Evolutionary conservation across 2,797 vertebrate genomes (phyloP).

Genomic region (Helarctos malayanus): DNA sequence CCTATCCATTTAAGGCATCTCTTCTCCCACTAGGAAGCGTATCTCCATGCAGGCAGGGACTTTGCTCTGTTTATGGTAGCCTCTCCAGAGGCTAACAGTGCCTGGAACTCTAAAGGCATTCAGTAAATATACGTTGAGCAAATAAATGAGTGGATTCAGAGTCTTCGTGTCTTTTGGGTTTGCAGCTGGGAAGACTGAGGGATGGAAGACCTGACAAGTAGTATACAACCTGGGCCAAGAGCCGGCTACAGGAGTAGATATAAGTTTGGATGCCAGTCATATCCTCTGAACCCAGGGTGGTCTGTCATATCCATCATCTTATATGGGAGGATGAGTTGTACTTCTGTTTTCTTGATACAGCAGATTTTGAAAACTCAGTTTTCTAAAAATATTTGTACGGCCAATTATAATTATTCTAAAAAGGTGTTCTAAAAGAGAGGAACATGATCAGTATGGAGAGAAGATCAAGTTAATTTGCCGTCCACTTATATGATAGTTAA

Average conservation of each 20-base stretch:
- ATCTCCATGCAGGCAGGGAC: not conserved
- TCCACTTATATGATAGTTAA: not conserved
- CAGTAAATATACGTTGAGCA: not conserved
- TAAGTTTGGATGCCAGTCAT: not conserved
- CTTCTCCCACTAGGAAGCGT: not conserved
- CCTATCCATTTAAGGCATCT: not conserved
- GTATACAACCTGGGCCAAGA: not conserved
- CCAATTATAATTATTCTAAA: not conserved
- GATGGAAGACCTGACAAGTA: not conserved
- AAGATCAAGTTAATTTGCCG: not conserved
- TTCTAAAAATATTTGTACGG: not conserved
- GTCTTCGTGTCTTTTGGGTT: not conserved
- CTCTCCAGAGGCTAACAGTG: not conserved
- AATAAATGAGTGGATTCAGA: not conserved
- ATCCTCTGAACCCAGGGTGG: not conserved
- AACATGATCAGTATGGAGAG: not conserved
- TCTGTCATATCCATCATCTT: not conserved
- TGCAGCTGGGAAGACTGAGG: not conserved
- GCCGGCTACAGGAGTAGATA: not conserved
- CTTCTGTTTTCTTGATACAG: not conserved
- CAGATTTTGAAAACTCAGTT: constrained; percentile 29
- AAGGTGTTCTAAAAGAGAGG: not conserved
- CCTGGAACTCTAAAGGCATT: not conserved
- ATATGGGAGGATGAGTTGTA: not conserved
- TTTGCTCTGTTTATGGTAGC: not conserved